A percentile compares a stretch with the other conserved stretches of the same genome.
phyloP scores from a whole-genome alignment of 2,113 vertebrate genomes.

The Chionomys nivalis region DNA sequence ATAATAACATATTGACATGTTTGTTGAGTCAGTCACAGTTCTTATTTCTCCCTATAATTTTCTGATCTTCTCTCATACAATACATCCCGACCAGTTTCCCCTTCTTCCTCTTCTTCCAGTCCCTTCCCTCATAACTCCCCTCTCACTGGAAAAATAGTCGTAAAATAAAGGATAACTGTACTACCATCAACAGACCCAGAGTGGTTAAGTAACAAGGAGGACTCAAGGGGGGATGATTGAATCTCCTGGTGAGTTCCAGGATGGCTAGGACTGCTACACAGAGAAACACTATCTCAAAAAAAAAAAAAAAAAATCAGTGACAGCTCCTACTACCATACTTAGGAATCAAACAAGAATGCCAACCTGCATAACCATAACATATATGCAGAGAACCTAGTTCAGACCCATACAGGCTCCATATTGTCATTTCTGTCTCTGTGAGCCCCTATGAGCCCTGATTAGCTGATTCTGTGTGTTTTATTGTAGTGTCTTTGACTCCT shows the following conservation, averaged over 20 bases:
- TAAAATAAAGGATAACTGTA: too few relatives aligned
- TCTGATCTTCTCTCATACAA: not conserved
- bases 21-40: not conserved
- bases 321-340: not conserved
- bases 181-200: too few relatives aligned
- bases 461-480: not conserved
- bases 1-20: not conserved
- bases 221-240: too few relatives aligned
- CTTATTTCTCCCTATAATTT: not conserved
- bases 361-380: not conserved
- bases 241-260: too few relatives aligned
- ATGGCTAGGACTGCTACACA: too few relatives aligned
- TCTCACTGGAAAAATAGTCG: not conserved
- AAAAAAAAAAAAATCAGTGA: not conserved
- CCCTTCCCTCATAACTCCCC: not conserved
- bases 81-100: not conserved
- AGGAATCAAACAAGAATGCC: not conserved
- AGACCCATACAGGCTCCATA: not conserved
- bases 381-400: too few relatives aligned
- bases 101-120: not conserved
- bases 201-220: too few relatives aligned
- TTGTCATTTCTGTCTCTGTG: not conserved
- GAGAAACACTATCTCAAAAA: too few relatives aligned
- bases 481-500: not conserved
- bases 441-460: not conserved